Evolutionary conservation across 2,888 invertebrate species (phyloP), one percentile per base, ranked within the genome.

Genomic region (Hydrotaea diabolus): DNA sequence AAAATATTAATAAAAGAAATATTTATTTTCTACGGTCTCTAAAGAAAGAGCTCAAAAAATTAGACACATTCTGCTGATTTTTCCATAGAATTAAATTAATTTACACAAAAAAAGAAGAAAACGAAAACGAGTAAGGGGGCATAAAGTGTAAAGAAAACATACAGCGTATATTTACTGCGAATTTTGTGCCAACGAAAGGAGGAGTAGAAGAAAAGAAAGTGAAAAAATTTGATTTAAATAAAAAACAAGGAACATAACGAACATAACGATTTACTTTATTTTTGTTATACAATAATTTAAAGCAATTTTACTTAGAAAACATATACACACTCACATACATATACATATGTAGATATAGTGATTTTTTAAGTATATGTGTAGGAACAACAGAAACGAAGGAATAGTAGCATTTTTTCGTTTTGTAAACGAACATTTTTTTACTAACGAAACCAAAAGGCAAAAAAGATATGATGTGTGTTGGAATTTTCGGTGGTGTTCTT

Each of bases 251-350:
- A 75, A 17, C 57, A 62, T 57, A 82, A 73, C 57, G 75, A 75
- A 81, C 43, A 62, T 59, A 77, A 72, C 73, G 57, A 74, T 73
- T 82, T 73, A 77, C 57, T 82, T 77, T 71, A 76, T 46, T 74
- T 79, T 80, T 74, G 43, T 77, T 76, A 53, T 69, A 69, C 69
- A 69, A 69, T 69, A 69, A 69, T 69, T 69, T 69, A 69, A 43
- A 46, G 31, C 21, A 69, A 62, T 46, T 66, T 66, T 66, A 69
- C 62, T 2, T 62, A 62, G 62, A 15, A 62, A 62, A 31, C 31
- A 31, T 62, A 62, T 62, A 62, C 31, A 62, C 62, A 62, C 13
- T n/a, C 49, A 49, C 62, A 62, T 31, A 62, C 62, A 49, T 62
- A 62, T 59, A 59, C 59, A 59, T 26, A 59, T 26, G 11, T 55